A percentile compares a stretch with the other conserved stretches of the same genome.
phyloP scores from a whole-genome alignment of 2,113 vertebrate genomes.

The Garra rufa region DNA sequence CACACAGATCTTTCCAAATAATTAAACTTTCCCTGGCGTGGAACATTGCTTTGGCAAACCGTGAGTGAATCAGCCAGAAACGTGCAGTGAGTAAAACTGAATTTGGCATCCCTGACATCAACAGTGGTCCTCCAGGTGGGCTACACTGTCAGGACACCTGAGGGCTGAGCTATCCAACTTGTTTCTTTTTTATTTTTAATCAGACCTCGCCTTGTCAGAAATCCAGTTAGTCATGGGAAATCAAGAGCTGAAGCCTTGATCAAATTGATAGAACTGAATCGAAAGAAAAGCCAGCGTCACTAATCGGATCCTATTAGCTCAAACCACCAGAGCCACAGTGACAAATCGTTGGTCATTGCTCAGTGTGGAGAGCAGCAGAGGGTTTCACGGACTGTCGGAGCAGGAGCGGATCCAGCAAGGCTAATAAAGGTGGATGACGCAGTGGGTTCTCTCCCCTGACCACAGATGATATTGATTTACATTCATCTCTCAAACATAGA shows the following conservation, averaged over 20 bases:
- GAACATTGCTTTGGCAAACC: neutral
- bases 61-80: constrained; percentile 20
- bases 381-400: constrained; percentile 43
- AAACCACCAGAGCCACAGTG: constrained; percentile 29
- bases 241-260: constrained; percentile 8
- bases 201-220: constrained; percentile 7
- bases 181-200: neutral
- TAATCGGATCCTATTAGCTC: constrained; percentile 30
- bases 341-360: constrained; percentile 39
- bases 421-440: constrained; percentile 54
- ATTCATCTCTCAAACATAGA: constrained; percentile 61
- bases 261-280: constrained; percentile 11
- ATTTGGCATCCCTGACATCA: constrained; percentile 33
- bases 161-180: neutral
- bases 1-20: constrained; percentile 16
- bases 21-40: constrained; percentile 11
- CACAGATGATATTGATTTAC: constrained; percentile 68
- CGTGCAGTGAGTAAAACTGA: constrained; percentile 25
- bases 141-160: neutral
- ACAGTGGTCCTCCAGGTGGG: neutral
- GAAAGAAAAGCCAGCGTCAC: constrained; percentile 26
- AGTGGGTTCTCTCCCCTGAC: constrained; percentile 55
- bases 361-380: constrained; percentile 7
- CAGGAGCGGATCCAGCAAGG: constrained; percentile 22
- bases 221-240: constrained; percentile 42